Evolutionary conservation across 2,797 vertebrate species (phyloP), one percentile per base, ranked within the genome.

Genomic region (Chelidonichthys spinosus): DNA sequence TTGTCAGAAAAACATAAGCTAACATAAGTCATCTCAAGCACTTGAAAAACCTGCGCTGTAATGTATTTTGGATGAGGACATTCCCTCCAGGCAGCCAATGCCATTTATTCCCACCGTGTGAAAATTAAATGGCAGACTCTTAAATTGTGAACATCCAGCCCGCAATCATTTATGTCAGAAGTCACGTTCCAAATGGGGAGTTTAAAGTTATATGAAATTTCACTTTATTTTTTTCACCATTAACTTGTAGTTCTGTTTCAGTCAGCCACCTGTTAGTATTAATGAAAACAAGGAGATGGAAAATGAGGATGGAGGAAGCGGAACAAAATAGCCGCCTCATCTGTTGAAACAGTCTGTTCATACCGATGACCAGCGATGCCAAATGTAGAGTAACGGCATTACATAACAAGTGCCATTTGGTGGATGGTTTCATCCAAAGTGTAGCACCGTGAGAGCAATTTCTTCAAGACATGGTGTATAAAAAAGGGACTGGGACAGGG

Each of bases 331-430:
- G 37, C 35, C 11, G 1, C 49, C 72, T 11, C 55, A 75, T 82
- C 66, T 77, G 73, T 43, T 76, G 62, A 76, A 67, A 60, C 66
- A 67, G 36, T 59, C 63, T 76, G 44, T 63, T 78, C 43, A 46
- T 71, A 49, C 52, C 63, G 75, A 56, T 60, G 70, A 76, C 33
- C 71, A 40, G 32, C 3, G 25, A 62, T 77, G 74, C 67, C 76
- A 80, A 78, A 50, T 74, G 18, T 55, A n/a, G 66, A 59, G 49
- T 39, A 37, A 53, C 49, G 75, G 77, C 3, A 15, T 86, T 84
- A 47, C 50, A 62, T 86, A 81, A 81, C 50, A 44, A 33, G 35
- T 37, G 66, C 36, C 61, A 73, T 83, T 78, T 82, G 55, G 43
- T 69, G 63, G 53, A 59, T 46, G 63, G 25, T 81, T 76, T 62